Evolutionary conservation across 1,140 invertebrate species (phyloP), one percentile per base, ranked within the genome.

Genomic region (Caenorhabditis brenneri): DNA sequence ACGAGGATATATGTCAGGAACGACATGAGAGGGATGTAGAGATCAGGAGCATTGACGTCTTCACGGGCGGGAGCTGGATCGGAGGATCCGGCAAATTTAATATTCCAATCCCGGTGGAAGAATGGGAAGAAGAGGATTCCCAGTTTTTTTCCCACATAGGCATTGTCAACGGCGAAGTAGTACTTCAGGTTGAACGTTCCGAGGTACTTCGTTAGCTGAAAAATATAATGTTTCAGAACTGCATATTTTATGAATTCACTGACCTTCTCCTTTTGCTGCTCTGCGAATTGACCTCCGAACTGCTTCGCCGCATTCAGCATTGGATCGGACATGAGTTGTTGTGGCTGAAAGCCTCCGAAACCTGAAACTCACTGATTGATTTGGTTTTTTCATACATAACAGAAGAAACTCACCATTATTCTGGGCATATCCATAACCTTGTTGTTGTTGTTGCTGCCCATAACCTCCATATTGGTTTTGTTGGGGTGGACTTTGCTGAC

Each of bases 81-180:
- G 90, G 96, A 95, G 91, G 96, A 95, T 82, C 92, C 91, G 81
- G 91, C 92, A 90, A 96, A 98, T 91, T 95, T 95, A 42, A 97
- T 93, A 58, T 96, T 95, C 97, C 97, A 99, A 91, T 99, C 96
- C 96, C 97, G 82, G 29, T 98, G 95, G 55, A 94, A 93, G 90
- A 96, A 99, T 9, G 97, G 97, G 90, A 99, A 98, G 85, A 98
- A 93, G 29, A 99, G 93, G 33, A 99, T 92, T 7, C 94, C 92
- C 79, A 99, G 92, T 92, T 99, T 99, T 84, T 94, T 94, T 1
- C 95, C 92, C 19, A 99, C 97, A 91, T 99, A 99, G 88, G 94
- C 93, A 16, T 96, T 98, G 90, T 99, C 96, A 9, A 99, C 97
- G 33, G 97, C 96, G 93, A 99, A 99, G 91, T 99, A 99, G 92